Conservation (phyloP, 2,797 vertebrate genomes). For the Natrix natrix region DNA sequence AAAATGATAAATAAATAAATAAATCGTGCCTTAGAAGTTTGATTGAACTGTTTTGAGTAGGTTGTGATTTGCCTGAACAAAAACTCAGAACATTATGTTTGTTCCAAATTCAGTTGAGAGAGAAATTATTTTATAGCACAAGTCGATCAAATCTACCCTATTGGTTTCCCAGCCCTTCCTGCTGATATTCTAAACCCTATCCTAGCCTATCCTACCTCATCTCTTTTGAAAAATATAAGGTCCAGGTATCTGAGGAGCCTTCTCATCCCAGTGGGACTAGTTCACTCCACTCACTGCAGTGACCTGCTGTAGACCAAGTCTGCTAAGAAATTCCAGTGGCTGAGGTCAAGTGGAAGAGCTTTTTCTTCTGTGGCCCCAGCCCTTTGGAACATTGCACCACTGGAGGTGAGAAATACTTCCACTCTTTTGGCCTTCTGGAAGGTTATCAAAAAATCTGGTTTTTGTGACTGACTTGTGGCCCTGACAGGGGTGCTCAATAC, state of each 20-base stretch:
- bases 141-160: not conserved
- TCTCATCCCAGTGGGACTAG: not conserved
- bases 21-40: not conserved
- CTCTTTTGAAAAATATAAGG: not conserved
- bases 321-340: not conserved
- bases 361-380: not conserved
- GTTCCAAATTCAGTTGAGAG: not conserved
- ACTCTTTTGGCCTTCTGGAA: not conserved
- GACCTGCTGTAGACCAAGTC: not conserved
- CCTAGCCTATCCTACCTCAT: not conserved
- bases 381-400: not conserved
- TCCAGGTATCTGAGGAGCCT: not conserved
- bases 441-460: not conserved
- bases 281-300: not conserved
- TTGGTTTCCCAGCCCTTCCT: not conserved
- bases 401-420: not conserved
- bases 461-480: not conserved
- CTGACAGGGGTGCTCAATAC: not conserved
- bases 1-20: not conserved
- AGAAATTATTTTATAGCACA: not conserved
- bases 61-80: not conserved
- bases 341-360: not conserved
- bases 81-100: not conserved
- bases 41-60: not conserved
- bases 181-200: not conserved